phyloP scores from a whole-genome alignment of 2,888 invertebrate species.

The Lypha dubia region DNA sequence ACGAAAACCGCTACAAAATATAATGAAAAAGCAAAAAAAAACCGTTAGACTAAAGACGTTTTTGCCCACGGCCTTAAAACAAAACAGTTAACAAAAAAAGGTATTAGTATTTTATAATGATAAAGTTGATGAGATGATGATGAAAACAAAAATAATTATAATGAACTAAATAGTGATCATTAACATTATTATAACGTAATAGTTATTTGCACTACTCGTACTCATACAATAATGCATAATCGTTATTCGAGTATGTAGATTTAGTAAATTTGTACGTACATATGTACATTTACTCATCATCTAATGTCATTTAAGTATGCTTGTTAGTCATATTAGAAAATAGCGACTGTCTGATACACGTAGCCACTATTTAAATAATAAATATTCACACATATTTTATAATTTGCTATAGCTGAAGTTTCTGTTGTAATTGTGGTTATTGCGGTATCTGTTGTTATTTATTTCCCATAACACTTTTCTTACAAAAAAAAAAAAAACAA shows the following conservation, averaged over 20 bases:
- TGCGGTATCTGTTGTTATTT: slow-evolving; percentile 40
- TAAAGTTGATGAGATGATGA: slow-evolving; percentile 48
- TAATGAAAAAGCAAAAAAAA: slow-evolving; percentile 40
- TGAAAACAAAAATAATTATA: slow-evolving; percentile 21
- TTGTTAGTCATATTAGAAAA: slow-evolving; percentile 16
- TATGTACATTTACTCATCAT: slow-evolving; percentile 32
- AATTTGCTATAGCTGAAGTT: slow-evolving; percentile 6
- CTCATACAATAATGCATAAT: slow-evolving; percentile 17
- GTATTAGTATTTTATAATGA: slow-evolving; percentile 38
- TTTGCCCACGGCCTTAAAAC: slow-evolving; percentile 63
- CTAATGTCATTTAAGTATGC: slow-evolving; percentile 43
- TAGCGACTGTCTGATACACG: slow-evolving; percentile 22
- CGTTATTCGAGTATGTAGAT: not conserved
- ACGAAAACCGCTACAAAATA: slow-evolving; percentile 32
- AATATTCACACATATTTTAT: slow-evolving; percentile 62
- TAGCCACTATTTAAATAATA: slow-evolving; percentile 38
- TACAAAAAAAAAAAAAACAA: slow-evolving; percentile 23
- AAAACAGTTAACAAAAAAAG: slow-evolving; percentile 36
- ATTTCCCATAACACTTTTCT: slow-evolving; percentile 67
- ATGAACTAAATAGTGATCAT: slow-evolving; percentile 11
- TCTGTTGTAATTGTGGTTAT: slow-evolving; percentile 59
- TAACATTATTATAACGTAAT: slow-evolving; percentile 41
- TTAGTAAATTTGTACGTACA: no score
- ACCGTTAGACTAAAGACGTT: slow-evolving; percentile 51
- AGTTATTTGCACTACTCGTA: slow-evolving; percentile 11